Conservation (phyloP, 2,113 vertebrate species). For the Anser brachyrhynchus region DNA sequence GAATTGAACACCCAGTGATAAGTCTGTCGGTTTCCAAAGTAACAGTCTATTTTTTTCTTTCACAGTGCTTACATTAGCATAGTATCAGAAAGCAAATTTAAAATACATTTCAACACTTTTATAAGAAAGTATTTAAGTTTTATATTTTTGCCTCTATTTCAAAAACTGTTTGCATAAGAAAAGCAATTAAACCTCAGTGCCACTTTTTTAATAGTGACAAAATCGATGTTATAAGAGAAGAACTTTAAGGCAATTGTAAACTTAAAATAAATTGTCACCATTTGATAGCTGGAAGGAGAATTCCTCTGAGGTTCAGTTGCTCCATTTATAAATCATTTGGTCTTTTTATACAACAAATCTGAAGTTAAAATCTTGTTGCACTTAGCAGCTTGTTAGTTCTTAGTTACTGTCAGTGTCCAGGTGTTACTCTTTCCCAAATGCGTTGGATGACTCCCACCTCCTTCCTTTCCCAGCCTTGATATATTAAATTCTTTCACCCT, state of each 20-base stretch:
- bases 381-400: conserved; percentile 20
- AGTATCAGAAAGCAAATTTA: conserved; percentile 54
- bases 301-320: background rate
- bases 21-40: conserved; percentile 71
- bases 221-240: background rate
- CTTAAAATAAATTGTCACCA: conserved; percentile 33
- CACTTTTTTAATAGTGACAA: conserved; percentile 49
- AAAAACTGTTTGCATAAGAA: conserved; percentile 54
- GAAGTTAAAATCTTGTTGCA: background rate
- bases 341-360: background rate
- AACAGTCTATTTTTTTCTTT: conserved; percentile 56
- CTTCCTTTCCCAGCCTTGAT: conserved; percentile 5
- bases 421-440: conserved; percentile 9
- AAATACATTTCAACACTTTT: conserved; percentile 49
- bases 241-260: conserved; percentile 44
- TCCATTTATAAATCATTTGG: conserved; percentile 13
- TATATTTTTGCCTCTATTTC: conserved; percentile 35
- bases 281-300: conserved; percentile 25
- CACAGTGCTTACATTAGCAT: conserved; percentile 45
- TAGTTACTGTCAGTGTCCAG: conserved; percentile 16
- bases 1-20: conserved; percentile 75
- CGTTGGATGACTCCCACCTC: background rate
- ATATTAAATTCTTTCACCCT: conserved; percentile 31
- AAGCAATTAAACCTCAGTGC: conserved; percentile 29
- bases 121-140: conserved; percentile 43